A percentile compares a stretch with the other conserved stretches of the same genome.
Evolutionary conservation across 2,888 invertebrate species (phyloP).

Genomic region (Falcaria lacertinaria): DNA sequence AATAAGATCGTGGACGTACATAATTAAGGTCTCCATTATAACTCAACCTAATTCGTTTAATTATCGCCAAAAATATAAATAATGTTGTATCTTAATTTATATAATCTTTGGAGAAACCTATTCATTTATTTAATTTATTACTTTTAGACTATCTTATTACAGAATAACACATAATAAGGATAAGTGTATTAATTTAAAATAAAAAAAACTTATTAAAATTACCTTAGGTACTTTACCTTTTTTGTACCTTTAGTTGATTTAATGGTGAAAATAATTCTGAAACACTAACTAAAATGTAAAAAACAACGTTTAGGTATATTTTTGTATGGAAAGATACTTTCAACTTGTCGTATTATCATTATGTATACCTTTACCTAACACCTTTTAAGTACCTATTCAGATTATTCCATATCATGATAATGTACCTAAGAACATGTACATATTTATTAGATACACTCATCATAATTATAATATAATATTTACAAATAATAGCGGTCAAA

Average conservation of each 20-base stretch:
- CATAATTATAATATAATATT: constrained; percentile 38
- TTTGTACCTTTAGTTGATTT: too few relatives aligned
- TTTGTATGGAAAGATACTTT: constrained; percentile 36
- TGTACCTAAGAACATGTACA: constrained; percentile 62
- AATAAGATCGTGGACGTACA: constrained; percentile 38
- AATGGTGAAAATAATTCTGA: too few relatives aligned
- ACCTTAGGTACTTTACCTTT: too few relatives aligned
- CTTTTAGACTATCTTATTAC: too few relatives aligned
- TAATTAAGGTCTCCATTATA: constrained; percentile 36
- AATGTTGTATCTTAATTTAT: too few relatives aligned
- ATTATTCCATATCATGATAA: constrained; percentile 65
- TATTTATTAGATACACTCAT: constrained; percentile 34
- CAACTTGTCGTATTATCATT: constrained; percentile 47
- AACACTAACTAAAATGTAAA: too few relatives aligned
- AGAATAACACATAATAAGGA: too few relatives aligned
- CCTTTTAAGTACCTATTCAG: too few relatives aligned
- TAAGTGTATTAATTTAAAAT: too few relatives aligned
- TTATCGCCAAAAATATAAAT: background rate
- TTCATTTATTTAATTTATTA: too few relatives aligned
- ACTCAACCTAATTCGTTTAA: constrained; percentile 14
- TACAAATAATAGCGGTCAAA: constrained; percentile 41
- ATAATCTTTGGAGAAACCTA: too few relatives aligned
- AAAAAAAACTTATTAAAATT: too few relatives aligned
- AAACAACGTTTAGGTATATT: constrained; percentile 10
- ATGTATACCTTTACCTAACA: constrained; percentile 56